Conservation (phyloP, 2,113 vertebrate species). For the Menura novaehollandiae region DNA sequence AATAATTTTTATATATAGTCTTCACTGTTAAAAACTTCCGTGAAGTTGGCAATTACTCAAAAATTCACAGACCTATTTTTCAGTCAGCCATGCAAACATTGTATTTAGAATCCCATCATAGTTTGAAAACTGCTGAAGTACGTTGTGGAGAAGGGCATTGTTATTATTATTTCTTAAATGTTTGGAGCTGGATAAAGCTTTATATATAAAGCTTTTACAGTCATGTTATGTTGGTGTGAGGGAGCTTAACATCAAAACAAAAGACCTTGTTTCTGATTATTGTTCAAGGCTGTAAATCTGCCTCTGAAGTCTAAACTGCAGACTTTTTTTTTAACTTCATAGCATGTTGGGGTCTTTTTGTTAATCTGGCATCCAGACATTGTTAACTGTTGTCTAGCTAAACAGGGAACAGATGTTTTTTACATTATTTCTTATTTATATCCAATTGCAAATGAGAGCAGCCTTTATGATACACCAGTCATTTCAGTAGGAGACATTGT, state of each 20-base stretch:
- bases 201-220: not conserved
- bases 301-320: not conserved
- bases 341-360: not conserved
- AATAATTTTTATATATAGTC: not conserved
- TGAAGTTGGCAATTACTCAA: not conserved
- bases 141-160: not conserved
- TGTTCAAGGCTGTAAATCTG: conserved; percentile 12
- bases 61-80: not conserved
- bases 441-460: not conserved
- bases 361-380: conserved; percentile 25
- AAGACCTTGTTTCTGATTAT: not conserved
- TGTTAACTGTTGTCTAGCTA: conserved; percentile 37
- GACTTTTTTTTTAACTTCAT: not conserved
- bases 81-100: not conserved
- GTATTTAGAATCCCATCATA: not conserved
- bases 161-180: not conserved
- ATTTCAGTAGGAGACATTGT: not conserved
- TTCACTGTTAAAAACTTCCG: not conserved
- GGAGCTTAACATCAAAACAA: not conserved
- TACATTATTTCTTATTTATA: conserved; percentile 31
- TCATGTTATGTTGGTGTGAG: not conserved
- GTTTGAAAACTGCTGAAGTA: not conserved
- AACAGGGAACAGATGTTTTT: conserved; percentile 26
- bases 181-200: not conserved
- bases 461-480: not conserved